Evolutionary conservation across 2,888 invertebrate genomes (phyloP).

Genomic region (Uloborus plumipes): DNA sequence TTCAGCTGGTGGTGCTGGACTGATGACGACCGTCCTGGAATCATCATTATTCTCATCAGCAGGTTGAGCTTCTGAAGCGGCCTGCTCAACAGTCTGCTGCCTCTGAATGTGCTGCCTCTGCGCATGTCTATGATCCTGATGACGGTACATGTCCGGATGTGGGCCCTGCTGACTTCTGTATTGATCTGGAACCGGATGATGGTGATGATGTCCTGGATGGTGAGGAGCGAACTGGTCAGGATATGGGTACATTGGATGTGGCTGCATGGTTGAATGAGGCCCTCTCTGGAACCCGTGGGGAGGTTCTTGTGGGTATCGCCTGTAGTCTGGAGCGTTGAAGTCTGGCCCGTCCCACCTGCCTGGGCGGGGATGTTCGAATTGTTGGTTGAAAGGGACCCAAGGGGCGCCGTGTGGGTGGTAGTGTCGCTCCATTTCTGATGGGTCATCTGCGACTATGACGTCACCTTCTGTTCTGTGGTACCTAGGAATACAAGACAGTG

Average conservation of each 20-base stretch:
- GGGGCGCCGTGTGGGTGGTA: slow-evolving; percentile 24
- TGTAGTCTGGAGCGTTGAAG: slow-evolving; percentile 20
- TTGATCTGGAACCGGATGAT: too few relatives aligned
- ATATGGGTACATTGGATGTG: slow-evolving; percentile 43
- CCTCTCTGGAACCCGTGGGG: slow-evolving; percentile 19
- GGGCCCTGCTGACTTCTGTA: too few relatives aligned
- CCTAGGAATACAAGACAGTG: slow-evolving; percentile 2
- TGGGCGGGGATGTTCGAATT: slow-evolving; percentile 17
- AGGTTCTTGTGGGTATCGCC: slow-evolving; percentile 32
- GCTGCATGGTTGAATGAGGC: slow-evolving; percentile 12
- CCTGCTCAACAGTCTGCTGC: slow-evolving; percentile 15
- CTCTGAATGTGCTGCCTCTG: neutral
- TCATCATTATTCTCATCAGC: slow-evolving; percentile 29
- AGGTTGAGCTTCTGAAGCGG: neutral
- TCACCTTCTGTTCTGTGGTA: slow-evolving; percentile 62
- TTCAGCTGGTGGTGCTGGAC: neutral
- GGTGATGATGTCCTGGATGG: too few relatives aligned
- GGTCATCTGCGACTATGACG: slow-evolving; percentile 44
- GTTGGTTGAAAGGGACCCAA: slow-evolving; percentile 26
- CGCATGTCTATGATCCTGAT: slow-evolving; percentile 9
- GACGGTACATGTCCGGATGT: neutral
- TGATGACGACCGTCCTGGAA: slow-evolving; percentile 36
- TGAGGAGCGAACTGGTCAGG: slow-evolving; percentile 5
- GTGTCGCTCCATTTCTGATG: slow-evolving; percentile 27
- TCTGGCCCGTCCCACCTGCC: slow-evolving; percentile 21